Percentiles rank a stretch among this genome's conserved stretches.
Conservation (phyloP, 2,888 invertebrate species). For the Meandrusa payeni region DNA sequence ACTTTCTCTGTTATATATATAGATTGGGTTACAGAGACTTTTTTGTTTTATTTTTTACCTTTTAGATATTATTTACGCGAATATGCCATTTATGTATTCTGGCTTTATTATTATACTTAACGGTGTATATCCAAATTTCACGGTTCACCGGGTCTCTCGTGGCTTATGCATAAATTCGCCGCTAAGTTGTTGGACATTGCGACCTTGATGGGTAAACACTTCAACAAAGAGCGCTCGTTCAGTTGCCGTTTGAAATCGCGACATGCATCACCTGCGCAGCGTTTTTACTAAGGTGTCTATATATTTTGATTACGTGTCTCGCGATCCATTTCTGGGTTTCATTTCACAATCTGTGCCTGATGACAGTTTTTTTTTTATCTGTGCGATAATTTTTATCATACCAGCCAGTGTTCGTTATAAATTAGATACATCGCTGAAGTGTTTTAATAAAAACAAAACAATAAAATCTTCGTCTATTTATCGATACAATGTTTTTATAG, state of each 20-base stretch:
- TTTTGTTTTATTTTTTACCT: too few relatives aligned
- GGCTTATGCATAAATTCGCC: conserved; percentile 51
- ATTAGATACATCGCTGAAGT: too few relatives aligned
- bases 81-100: background rate
- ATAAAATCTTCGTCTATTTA: background rate
- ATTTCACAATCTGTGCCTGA: too few relatives aligned
- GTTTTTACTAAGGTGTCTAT: conserved; percentile 63
- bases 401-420: too few relatives aligned
- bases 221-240: conserved; percentile 42
- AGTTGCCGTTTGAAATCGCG: conserved; percentile 54
- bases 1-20: too few relatives aligned
- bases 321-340: conserved; percentile 2
- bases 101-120: background rate
- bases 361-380: too few relatives aligned
- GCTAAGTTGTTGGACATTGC: conserved; percentile 35
- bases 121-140: conserved; percentile 35
- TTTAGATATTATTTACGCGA: too few relatives aligned
- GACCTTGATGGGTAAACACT: conserved; percentile 36
- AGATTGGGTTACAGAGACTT: too few relatives aligned
- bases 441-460: too few relatives aligned
- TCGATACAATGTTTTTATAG: conserved; percentile 39
- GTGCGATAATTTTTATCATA: background rate
- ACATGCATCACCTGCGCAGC: conserved; percentile 73
- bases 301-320: conserved; percentile 20
- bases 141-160: conserved; percentile 40